Evolutionary conservation across 2,888 invertebrate species (phyloP).

Genomic region (Mythimna vitellina): DNA sequence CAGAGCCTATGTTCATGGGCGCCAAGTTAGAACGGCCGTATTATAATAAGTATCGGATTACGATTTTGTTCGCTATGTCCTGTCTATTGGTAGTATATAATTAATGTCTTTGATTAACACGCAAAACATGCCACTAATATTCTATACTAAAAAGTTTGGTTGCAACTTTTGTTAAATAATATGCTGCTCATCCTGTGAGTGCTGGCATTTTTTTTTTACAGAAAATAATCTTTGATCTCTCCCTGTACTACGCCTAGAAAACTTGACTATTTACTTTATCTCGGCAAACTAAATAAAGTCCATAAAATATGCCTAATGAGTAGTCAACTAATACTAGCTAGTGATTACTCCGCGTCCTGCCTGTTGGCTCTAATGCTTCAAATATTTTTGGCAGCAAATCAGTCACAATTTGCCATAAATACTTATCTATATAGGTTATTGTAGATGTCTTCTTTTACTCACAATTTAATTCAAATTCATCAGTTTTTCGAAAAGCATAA

Average conservation of each 20-base stretch:
- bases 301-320: neutral
- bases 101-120: no score
- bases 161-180: neutral
- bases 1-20: no score
- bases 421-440: neutral
- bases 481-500: neutral
- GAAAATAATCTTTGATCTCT: neutral
- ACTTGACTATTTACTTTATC: neutral
- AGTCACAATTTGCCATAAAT: slow-evolving; percentile 16
- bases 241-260: no score
- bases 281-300: neutral
- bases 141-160: neutral
- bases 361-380: slow-evolving; percentile 9
- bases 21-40: no score
- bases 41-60: no score
- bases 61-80: no score
- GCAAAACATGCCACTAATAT: neutral
- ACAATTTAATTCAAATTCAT: neutral
- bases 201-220: neutral
- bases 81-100: no score
- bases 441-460: no score
- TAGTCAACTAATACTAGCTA: neutral
- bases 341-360: neutral
- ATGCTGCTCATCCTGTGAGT: no score
- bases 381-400: neutral